Evolutionary conservation across 1,140 invertebrate genomes (phyloP).

Genomic region (Drosophila prosaltans): DNA sequence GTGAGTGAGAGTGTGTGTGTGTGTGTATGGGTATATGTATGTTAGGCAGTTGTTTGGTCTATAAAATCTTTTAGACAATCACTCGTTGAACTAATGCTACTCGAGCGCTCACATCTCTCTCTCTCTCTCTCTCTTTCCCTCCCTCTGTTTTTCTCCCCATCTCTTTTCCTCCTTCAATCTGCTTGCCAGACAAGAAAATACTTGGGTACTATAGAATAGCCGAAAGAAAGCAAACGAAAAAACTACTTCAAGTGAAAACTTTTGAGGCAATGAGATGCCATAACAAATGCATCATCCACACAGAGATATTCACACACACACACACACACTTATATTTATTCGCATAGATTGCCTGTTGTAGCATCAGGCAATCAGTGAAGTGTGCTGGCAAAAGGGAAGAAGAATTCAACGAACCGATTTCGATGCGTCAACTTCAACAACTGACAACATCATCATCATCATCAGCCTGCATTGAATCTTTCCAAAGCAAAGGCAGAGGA

Average conservation of each 20-base stretch:
- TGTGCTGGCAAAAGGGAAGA: slow-evolving; percentile 3
- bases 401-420: slow-evolving; percentile 16
- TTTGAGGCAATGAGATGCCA: slow-evolving; percentile 11
- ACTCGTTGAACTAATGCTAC: slow-evolving; percentile 16
- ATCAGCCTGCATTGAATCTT: not conserved
- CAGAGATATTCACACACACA: not conserved
- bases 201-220: slow-evolving; percentile 3
- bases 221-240: slow-evolving; percentile 10
- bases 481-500: not conserved
- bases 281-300: slow-evolving; percentile 16
- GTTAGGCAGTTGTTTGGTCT: not conserved
- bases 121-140: not conserved
- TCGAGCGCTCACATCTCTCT: not conserved
- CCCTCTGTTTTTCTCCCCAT: not conserved
- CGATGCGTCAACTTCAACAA: slow-evolving; percentile 16
- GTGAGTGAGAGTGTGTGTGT: not conserved
- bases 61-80: slow-evolving; percentile 8
- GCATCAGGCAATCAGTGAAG: slow-evolving; percentile 17
- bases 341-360: slow-evolving; percentile 16
- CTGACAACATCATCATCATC: slow-evolving; percentile 13
- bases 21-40: not conserved
- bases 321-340: slow-evolving; percentile 9
- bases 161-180: not conserved
- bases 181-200: slow-evolving; percentile 1
- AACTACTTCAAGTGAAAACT: slow-evolving; percentile 20